Conservation (phyloP, 1,140 invertebrate species). For the Bombus impatiens region DNA sequence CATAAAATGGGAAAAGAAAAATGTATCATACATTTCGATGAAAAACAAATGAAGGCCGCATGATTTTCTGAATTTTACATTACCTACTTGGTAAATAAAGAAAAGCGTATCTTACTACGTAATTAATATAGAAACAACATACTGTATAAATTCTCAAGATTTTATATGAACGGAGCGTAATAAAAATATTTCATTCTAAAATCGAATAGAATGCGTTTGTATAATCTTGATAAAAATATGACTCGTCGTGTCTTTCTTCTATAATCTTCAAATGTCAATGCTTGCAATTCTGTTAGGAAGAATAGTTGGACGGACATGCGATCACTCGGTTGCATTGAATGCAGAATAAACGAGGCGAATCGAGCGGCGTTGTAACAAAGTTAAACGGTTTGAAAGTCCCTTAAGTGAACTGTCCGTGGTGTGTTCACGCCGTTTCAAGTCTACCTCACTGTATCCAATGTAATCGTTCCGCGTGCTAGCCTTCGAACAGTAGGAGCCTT, state of each 20-base stretch:
- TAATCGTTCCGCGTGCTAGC: conserved; percentile 22
- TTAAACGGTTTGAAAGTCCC: conserved; percentile 34
- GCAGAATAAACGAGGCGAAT: conserved; percentile 25
- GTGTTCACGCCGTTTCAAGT: conserved; percentile 21
- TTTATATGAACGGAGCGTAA: no score
- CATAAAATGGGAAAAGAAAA: no score
- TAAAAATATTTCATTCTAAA: no score
- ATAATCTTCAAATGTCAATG: neutral
- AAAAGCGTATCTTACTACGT: no score
- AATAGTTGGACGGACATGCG: neutral
- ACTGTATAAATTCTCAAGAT: no score
- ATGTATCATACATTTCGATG: no score
- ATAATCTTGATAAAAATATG: no score
- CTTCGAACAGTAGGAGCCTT: conserved; percentile 25
- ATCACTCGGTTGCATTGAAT: neutral
- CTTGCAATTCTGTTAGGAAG: neutral
- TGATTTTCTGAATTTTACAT: no score
- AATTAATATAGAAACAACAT: no score
- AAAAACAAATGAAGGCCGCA: no score
- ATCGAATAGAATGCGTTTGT: no score
- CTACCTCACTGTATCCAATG: neutral
- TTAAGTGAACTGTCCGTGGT: conserved; percentile 36
- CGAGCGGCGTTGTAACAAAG: conserved; percentile 20
- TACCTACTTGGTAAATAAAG: no score
- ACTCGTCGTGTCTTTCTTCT: neutral